A percentile compares a stretch with the other conserved stretches of the same genome.
These are phyloP conservation scores for Brotula barbata DNA, from an alignment of 2,797 vertebrate genomes.

Conservation along the genomic window DNA sequence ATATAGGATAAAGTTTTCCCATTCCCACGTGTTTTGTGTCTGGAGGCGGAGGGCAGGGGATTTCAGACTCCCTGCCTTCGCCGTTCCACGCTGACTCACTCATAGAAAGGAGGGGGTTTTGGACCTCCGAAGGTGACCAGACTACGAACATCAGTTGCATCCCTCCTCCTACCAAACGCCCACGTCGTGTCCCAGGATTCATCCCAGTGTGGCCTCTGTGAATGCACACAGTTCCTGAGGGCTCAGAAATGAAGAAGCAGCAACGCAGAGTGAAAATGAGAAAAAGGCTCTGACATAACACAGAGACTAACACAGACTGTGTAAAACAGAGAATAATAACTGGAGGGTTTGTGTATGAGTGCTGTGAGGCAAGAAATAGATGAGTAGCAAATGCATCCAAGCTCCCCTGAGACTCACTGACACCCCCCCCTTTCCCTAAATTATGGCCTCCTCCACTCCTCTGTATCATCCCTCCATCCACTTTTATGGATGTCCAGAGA, in stretches of 20 bases:
- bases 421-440: conserved; percentile 25
- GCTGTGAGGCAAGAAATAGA: conserved; percentile 9
- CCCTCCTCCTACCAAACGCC: conserved; percentile 53
- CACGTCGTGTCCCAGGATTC: conserved; percentile 50
- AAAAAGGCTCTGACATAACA: conserved; percentile 19
- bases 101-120: conserved; percentile 37
- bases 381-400: conserved; percentile 17
- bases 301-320: conserved; percentile 25
- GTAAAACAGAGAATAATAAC: conserved; percentile 17
- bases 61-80: conserved; percentile 78
- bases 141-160: conserved; percentile 33
- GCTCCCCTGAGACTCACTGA: conserved; percentile 24
- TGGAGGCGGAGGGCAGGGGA: conserved; percentile 64
- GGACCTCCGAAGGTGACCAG: conserved; percentile 53
- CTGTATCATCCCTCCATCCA: conserved; percentile 30
- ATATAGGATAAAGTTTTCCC: conserved; percentile 80
- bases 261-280: neutral
- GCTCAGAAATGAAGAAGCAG: conserved; percentile 21
- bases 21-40: conserved; percentile 72
- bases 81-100: conserved; percentile 76
- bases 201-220: conserved; percentile 47
- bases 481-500: conserved; percentile 47
- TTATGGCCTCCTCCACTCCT: conserved; percentile 33
- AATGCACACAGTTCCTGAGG: conserved; percentile 34
- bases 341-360: conserved; percentile 21